Evolutionary conservation across 2,888 invertebrate genomes (phyloP).

Genomic region (Folsomia manolachei): DNA sequence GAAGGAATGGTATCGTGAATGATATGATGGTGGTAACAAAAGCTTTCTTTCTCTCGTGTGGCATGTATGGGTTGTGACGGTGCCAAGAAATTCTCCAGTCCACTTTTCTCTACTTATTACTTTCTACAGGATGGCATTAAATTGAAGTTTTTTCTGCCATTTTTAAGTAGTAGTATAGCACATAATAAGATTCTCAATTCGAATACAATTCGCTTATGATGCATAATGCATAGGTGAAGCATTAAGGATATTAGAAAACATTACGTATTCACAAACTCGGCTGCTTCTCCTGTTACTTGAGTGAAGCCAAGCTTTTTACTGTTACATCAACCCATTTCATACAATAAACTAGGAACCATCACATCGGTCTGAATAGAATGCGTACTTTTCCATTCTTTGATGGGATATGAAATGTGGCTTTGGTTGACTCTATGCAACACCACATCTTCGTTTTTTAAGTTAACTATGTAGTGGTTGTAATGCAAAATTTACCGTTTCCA

Average conservation of each 20-base stretch:
- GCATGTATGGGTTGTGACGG: not conserved
- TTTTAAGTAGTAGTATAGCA: constrained; percentile 20
- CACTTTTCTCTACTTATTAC: not conserved
- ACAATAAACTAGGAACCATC: not conserved
- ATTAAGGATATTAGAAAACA: constrained; percentile 21
- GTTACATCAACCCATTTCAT: no score
- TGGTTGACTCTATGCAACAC: not conserved
- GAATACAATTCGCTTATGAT: constrained; percentile 20
- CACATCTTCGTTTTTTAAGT: constrained; percentile 14
- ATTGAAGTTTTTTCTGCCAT: constrained; percentile 9
- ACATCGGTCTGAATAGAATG: constrained; percentile 13
- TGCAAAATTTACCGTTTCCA: constrained; percentile 29
- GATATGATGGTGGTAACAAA: not conserved
- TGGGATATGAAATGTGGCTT: not conserved
- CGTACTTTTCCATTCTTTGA: not conserved
- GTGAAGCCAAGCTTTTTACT: not conserved
- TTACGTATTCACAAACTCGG: constrained; percentile 19
- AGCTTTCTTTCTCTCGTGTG: not conserved
- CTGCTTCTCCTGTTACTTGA: not conserved
- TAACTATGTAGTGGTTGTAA: constrained; percentile 11
- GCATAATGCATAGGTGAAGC: constrained; percentile 19
- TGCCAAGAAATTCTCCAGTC: constrained; percentile 1
- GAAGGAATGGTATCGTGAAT: not conserved
- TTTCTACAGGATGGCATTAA: constrained; percentile 9
- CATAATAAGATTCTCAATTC: constrained; percentile 20